Evolutionary conservation across 2,888 invertebrate genomes (phyloP).

Genomic region (Epinotia demarniana): DNA sequence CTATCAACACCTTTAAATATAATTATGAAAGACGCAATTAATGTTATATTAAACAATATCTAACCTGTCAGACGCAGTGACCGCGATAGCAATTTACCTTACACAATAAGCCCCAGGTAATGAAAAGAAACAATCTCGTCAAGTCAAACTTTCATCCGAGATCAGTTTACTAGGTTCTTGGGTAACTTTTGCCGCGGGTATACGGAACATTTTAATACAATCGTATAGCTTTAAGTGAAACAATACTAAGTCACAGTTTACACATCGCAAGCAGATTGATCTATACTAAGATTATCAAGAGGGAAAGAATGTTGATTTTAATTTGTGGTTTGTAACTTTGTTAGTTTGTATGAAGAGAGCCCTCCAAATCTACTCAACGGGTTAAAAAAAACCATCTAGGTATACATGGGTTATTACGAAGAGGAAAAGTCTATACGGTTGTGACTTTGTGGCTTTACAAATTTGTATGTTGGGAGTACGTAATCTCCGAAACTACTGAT

Average conservation of each 20-base stretch:
- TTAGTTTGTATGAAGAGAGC: too few species aligned
- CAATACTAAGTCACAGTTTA: conserved; percentile 26
- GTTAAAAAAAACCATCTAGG: too few species aligned
- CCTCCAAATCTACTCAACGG: too few species aligned
- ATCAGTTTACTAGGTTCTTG: conserved; percentile 25
- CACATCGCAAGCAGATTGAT: conserved; percentile 4
- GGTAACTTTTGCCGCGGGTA: conserved; percentile 6
- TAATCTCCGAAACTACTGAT: too few species aligned
- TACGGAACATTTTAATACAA: conserved; percentile 10
- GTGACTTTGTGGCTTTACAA: too few species aligned
- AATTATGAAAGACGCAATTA: neutral
- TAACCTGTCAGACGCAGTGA: conserved; percentile 35
- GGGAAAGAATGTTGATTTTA: too few species aligned
- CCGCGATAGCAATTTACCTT: conserved; percentile 32
- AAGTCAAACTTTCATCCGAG: conserved; percentile 22
- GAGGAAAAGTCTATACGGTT: too few species aligned
- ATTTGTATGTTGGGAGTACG: too few species aligned
- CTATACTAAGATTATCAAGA: too few species aligned
- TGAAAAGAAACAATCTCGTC: conserved; percentile 28
- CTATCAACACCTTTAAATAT: neutral
- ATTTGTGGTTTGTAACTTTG: too few species aligned
- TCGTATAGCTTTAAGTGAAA: conserved; percentile 38
- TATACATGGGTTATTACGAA: too few species aligned
- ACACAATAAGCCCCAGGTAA: conserved; percentile 38
- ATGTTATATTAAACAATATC: conserved; percentile 33